These are phyloP conservation scores for Nemurella pictetii DNA, from an alignment of 2,888 invertebrate species.

Conservation along the genomic window DNA sequence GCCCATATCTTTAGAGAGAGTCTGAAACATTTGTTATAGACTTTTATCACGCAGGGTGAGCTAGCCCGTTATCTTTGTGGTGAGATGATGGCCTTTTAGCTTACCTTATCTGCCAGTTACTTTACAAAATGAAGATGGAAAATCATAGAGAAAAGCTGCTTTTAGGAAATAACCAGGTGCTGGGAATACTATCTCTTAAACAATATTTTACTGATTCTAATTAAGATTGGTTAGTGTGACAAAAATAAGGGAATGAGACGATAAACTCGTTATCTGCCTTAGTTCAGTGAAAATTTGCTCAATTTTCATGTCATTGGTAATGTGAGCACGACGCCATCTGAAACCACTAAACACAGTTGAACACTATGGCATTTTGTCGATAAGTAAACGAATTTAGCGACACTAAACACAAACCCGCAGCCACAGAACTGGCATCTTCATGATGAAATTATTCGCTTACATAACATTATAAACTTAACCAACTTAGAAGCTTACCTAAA, in stretches of 20 bases:
- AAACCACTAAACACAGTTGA: background rate
- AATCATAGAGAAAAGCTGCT: background rate
- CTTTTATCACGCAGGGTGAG: background rate
- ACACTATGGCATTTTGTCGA: background rate
- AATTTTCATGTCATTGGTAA: background rate
- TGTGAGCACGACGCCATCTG: background rate
- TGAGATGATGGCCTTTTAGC: background rate
- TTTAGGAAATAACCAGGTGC: slow-evolving; percentile 1
- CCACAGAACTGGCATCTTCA: background rate
- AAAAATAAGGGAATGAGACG: background rate
- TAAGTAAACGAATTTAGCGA: background rate
- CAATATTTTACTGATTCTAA: background rate
- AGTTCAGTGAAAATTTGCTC: background rate
- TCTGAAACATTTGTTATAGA: background rate
- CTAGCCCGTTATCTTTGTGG: background rate
- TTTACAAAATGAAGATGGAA: background rate
- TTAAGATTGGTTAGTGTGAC: background rate
- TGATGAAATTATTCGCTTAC: no score
- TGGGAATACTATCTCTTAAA: background rate
- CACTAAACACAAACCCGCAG: background rate
- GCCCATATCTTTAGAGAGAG: background rate
- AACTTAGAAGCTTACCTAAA: no score
- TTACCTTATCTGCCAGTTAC: background rate
- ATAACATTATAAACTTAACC: no score
- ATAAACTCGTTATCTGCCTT: background rate